Base-by-base conservation (phyloP, 1,140 invertebrate species). In the Plectrocnemia conspersa region DNA sequence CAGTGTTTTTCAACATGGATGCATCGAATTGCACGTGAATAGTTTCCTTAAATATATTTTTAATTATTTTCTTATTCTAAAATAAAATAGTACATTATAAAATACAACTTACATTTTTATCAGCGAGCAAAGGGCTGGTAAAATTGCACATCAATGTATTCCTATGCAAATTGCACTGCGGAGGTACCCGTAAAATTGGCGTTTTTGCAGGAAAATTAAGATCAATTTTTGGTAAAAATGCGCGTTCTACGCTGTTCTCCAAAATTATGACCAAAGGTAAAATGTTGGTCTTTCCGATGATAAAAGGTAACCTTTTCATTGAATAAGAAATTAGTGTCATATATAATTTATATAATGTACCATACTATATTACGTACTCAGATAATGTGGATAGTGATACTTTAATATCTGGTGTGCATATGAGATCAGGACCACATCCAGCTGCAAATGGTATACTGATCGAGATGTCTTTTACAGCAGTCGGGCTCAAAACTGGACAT, bases 261-360 rank as follows among this genome's bases (percentile, higher is more conserved):
- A 61, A 21, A 3, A 44, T 27, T 29, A 61, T 55, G 35, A 58
- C 55, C 2, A 61, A 22, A 22, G 9, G 13, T 9, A 61, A 24
- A 23, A 21, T 55, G 22, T 35, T 9, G n/a, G 36, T 40, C 2
- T 52, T 52, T 3, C 59, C 59, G n/a, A 52, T 58, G 6, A 58
- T 24, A 38, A 38, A 61, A 6, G 59, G 52, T n/a, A 13, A 29
- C 19, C 59, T 61, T 54, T 57, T n/a, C n/a, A n/a, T n/a, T n/a
- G 41, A 22, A 18, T 10, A 21, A 11, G 5, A 41, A 27, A 5
- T 19, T n/a, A n/a, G n/a, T n/a, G n/a, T n/a, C n/a, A 21, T 3
- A 36, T 35, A 5, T 29, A 2, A 22, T 41, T 52, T 19, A 13
- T 15, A n/a, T n/a, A n/a, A 18, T 46, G 32, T n/a, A 25, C 6